Base-by-base conservation (phyloP, 1,140 invertebrate species). In the Propsilocerus akamusi region DNA sequence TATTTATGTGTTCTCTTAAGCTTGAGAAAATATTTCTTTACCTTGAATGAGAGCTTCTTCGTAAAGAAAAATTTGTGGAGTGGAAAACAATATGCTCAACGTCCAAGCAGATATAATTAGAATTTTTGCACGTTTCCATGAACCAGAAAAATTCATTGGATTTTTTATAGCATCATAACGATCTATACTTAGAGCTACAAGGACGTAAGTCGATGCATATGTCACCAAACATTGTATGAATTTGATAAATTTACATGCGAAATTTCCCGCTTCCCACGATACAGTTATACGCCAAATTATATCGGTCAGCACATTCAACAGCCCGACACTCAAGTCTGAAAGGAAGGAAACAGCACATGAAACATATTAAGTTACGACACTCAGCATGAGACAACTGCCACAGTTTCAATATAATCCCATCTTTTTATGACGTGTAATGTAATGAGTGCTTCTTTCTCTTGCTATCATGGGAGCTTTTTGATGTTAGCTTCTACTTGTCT, bases 111-210 rank as follows among this genome's bases (percentile, higher is more conserved):
- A 70, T 1, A 76, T 72, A 4, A 94, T 80, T 41, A 95, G 68
- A 34, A 78, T 69, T 55, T 81, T 73, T 0, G 87, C 88, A 57
- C 89, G 73, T 65, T 81, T 78, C 83, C 86, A 87, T 92, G 64
- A 88, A 61, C 85, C 83, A 20, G 84, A 87, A 66, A 93, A 93
- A 67, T 91, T 92, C 84, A 97, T 88, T 1, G 92, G 92, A 65
- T 90, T 80, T 5, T 86, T 91, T 58, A 97, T 94, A 54, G 91
- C 91, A 60, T 95, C 89, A 59, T 92, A 92, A 58, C 92, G 75
- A 67, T 97, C 92, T 55, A 96, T 89, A 57, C 88, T 94, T 22
- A 97, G 72, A 1, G 91, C 89, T 12, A 97, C 91, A 28, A 97
- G 72, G 5, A 95, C 90, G 59, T 95, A 96, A 0, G 90, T 96